Conservation (phyloP, 2,113 vertebrate species). For the Bungarus multicinctus region DNA sequence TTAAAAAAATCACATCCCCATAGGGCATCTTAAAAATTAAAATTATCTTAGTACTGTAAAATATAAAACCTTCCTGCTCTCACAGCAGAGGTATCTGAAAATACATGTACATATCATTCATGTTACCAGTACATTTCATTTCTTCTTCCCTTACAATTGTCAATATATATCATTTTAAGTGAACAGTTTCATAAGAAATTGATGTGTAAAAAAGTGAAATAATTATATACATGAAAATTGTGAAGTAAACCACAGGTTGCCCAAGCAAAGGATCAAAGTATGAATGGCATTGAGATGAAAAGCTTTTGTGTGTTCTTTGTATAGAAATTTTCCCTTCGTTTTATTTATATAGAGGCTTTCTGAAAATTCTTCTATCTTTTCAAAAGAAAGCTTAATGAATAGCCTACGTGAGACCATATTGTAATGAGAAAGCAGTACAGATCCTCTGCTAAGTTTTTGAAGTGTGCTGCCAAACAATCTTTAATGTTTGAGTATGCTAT, state of each 20-base stretch:
- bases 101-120: neutral
- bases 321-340: conserved; percentile 27
- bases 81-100: neutral
- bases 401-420: conserved; percentile 7
- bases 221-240: conserved; percentile 9
- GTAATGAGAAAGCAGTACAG: conserved; percentile 3
- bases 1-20: neutral
- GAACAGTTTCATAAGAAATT: neutral
- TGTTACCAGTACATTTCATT: neutral
- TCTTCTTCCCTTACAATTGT: neutral
- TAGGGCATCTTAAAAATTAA: neutral
- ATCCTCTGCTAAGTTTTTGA: conserved; percentile 36
- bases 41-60: neutral
- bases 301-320: conserved; percentile 46
- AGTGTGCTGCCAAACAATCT: neutral
- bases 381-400: conserved; percentile 42
- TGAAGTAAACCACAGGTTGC: conserved; percentile 21
- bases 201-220: neutral
- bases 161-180: neutral
- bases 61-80: neutral
- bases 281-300: conserved; percentile 23
- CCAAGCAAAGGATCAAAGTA: conserved; percentile 32
- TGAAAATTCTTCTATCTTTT: conserved; percentile 12
- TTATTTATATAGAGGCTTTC: conserved; percentile 33
- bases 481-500: conserved; percentile 27